A percentile compares a stretch with the other conserved stretches of the same genome.
phyloP scores from a whole-genome alignment of 2,888 invertebrate genomes.

The Lepidochrysops patricia region DNA sequence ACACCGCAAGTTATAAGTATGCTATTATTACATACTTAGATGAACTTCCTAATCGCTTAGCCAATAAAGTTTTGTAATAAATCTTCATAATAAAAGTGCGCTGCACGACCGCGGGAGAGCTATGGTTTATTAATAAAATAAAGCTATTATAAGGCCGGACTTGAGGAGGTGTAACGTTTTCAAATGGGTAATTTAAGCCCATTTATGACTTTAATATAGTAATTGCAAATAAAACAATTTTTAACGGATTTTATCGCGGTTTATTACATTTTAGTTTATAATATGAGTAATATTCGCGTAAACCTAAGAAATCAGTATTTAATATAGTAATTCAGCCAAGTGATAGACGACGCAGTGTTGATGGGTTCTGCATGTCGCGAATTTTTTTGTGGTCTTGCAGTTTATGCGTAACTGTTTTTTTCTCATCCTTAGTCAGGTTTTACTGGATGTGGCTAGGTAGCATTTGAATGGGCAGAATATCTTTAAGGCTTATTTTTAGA shows the following conservation, averaged over 20 bases:
- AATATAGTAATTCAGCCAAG: background rate
- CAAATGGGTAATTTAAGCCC: constrained; percentile 12
- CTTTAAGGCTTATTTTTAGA: too few relatives aligned
- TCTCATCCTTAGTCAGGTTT: too few relatives aligned
- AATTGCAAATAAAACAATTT: too few relatives aligned
- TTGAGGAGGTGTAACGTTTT: constrained; percentile 18
- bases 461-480: too few relatives aligned
- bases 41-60: constrained; percentile 5
- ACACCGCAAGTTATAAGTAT: background rate
- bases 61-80: constrained; percentile 10
- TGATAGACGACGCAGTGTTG: background rate
- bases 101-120: constrained; percentile 49
- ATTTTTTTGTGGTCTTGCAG: background rate
- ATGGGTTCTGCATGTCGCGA: background rate
- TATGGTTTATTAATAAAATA: constrained; percentile 38
- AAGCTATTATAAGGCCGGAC: constrained; percentile 24
- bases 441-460: too few relatives aligned
- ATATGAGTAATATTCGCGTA: too few relatives aligned
- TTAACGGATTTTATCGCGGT: too few relatives aligned
- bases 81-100: constrained; percentile 22
- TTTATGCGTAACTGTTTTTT: background rate
- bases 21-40: background rate
- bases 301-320: too few relatives aligned
- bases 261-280: too few relatives aligned
- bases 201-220: constrained; percentile 14